Base-by-base conservation (phyloP, 2,113 vertebrate genomes). In the Lanius collurio region DNA sequence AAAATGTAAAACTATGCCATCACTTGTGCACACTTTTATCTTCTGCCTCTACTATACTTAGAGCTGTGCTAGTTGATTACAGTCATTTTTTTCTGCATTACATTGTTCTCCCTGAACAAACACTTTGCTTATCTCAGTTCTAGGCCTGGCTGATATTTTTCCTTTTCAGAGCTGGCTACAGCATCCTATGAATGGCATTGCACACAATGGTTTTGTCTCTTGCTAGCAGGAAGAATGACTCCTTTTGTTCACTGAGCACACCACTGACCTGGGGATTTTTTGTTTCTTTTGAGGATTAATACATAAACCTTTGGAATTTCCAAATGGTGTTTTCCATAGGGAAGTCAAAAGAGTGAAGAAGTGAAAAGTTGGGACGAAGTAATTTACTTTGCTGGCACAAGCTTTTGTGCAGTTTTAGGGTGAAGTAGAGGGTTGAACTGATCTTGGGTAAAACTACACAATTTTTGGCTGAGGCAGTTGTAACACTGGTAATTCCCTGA, bases 91-190 rank as follows among this genome's bases (percentile, higher is more conserved):
- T 75, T 35, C 47, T 71, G 73, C 42, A 17, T 93, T 56, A 35
- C 69, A 64, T 90, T 94, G 80, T 96, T 90, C 73, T 84, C 23
- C 35, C 83, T 75, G 76, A 90, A 86, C 90, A 90, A 96, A 86
- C 75, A 41, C 65, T 68, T 90, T 64, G 44, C 60, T 94, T 88
- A 67, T 93, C 91, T 87, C 55, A 26, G 2, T 90, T 86, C 44
- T 67, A 30, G 50, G 85, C 80, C 85, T 60, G 57, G 64, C 65
- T 84, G 85, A 74, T 80, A 56, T 22, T 95, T 91, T 87, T 86
- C 62, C 33, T 89, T 89, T 81, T 67, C 76, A 71, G 73, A 46
- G 69, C 79, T 94, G 92, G 68, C 60, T 31, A n/a, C 49, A 83
- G 71, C 74, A 86, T 89, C 77, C 60, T 75, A 4, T 92, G 77